Base-by-base conservation (phyloP, 2,797 vertebrate genomes). In the Esox masquinongy region DNA sequence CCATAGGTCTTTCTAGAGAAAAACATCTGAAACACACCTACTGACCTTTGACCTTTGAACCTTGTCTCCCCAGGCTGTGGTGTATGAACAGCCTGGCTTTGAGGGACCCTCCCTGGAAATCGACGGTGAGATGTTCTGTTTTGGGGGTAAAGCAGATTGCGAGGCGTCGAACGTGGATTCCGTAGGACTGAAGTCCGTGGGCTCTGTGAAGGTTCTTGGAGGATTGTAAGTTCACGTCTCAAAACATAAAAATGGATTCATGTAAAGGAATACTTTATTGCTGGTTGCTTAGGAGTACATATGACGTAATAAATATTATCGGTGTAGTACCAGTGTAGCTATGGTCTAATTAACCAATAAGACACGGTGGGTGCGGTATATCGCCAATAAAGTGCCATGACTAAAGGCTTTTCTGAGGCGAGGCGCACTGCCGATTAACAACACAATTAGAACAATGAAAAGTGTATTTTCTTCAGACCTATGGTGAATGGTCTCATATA, bases 51-150 rank as follows among this genome's bases (percentile, higher is more conserved):
- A 22, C 53, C 3, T 53, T 6, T 43, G 19, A 53, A 19, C 4
- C 78, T 36, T 72, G 31, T 74, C 36, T 51, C 0, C 71, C 12
- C 78, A 99, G 97, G 91, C 96, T 1, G 56, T 96, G 39, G 51
- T 98, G 82, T 98, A 95, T 79, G 96, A 98, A 85, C 94, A 95
- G 83, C 93, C 96, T 6, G 94, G 91, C 71, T 96, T 98, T 86
- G 91, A 96, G 87, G 97, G 97, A 47, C 85, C 83, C 73, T 78
- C 83, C 53, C 14, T 96, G 86, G 95, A 97, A 87, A 69, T 96
- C 17, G 94, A 97, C 74, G 88, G 91, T 4, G 96, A 97, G 0
- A 72, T 96, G 77, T 90, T 92, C 74, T 91, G 83, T 85, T 90
- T 96, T 79, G 59, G 70, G 19, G 86, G 76, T 5, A 79, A 77